Conservation (phyloP, 2,888 invertebrate genomes). For the Acanthoscelides obtectus region DNA sequence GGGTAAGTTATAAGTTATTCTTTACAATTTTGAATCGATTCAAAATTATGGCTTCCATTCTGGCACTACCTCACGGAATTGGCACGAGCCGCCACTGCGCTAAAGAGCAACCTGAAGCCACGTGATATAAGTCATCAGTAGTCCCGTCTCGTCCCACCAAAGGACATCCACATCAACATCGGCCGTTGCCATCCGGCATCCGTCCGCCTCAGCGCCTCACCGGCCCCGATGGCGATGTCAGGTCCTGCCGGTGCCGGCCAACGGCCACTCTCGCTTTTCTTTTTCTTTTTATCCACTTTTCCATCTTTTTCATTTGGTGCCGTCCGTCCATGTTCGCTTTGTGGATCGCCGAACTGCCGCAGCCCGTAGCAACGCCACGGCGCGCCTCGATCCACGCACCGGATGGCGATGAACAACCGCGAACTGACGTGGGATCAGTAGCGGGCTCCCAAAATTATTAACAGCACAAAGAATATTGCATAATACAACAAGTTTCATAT, state of each 20-base stretch:
- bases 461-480: too few species aligned
- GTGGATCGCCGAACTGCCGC: neutral
- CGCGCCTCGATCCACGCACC: neutral
- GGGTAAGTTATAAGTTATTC: too few species aligned
- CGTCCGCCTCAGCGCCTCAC: neutral
- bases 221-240: neutral
- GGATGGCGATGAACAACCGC: neutral
- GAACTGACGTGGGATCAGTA: neutral
- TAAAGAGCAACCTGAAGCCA: too few species aligned
- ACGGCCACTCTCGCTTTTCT: neutral
- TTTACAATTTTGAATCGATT: too few species aligned
- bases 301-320: neutral
- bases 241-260: neutral
- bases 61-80: too few species aligned
- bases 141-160: neutral
- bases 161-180: neutral
- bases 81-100: too few species aligned
- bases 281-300: neutral
- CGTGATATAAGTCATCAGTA: neutral
- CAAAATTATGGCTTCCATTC: too few species aligned
- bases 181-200: neutral
- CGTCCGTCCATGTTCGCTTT: neutral
- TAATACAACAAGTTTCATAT: too few species aligned
- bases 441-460: too few species aligned
- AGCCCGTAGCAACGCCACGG: neutral